Base-by-base conservation (phyloP, 2,888 invertebrate genomes). In the Bruchidius siliquastri region DNA sequence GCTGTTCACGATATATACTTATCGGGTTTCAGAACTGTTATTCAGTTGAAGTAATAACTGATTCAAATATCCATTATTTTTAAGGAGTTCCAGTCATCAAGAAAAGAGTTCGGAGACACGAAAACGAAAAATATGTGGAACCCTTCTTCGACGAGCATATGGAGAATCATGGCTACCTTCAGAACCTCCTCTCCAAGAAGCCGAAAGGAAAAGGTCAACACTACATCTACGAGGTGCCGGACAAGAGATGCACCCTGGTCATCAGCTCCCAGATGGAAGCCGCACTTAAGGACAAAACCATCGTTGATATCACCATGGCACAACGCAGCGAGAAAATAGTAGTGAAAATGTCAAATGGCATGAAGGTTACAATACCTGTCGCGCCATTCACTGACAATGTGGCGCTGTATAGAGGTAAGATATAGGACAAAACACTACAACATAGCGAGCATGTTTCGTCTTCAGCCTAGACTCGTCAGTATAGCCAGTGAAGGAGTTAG, bases 221-320 rank as follows among this genome's bases (percentile, higher is more conserved):
- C 69, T 94, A 92, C 83, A 91, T 93, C 67, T 94, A 94, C 83
- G 91, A 92, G 69, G 91, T 94, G 69, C 88, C 90, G 77, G 93
- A 94, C 79, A 89, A 91, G 80, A 89, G 90, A 82, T 93, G 92
- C 84, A 91, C 90, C 78, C 88, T 94, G 77, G 92, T 94, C 70
- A 90, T 94, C 80, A 90, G 92, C 0, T 91, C 92, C 72, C 90
- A 90, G 77, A 88, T 94, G 85, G 94, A 94, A 84, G 91, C 91
- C 21, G 93, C 93, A 1, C 91, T 94, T 71, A 88, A 93, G 69
- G 93, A 93, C 80, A 93, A 92, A 78, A 93, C 93, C 79, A 92
- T 94, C 68, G 88, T 91, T 76, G 93, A 93, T 81, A 91, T 94
- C 4, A 92, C 92, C 90, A 87, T 94, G 67, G 93, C 93, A 10